phyloP scores from a whole-genome alignment of 2,888 invertebrate genomes.

The Xestoiulus laeticollis region DNA sequence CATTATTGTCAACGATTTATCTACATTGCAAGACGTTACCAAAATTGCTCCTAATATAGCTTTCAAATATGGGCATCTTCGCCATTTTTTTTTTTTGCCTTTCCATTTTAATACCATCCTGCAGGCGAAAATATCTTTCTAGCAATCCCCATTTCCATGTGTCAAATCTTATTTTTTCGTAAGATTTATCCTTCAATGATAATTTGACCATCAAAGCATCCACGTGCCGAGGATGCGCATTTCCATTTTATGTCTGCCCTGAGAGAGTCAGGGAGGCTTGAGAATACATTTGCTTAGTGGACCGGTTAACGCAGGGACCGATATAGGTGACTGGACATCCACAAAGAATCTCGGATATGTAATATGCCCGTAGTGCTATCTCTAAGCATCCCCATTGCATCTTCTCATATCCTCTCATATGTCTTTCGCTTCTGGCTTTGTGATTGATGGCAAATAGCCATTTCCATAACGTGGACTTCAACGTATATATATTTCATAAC shows the following conservation, averaged over 20 bases:
- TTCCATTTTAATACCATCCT: slow-evolving; percentile 8
- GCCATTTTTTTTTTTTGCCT: neutral
- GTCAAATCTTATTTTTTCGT: slow-evolving; percentile 26
- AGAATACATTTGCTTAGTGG: slow-evolving; percentile 37
- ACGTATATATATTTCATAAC: slow-evolving; percentile 11
- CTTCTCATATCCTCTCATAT: slow-evolving; percentile 33
- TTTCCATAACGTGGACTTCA: slow-evolving; percentile 31
- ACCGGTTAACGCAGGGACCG: slow-evolving; percentile 15
- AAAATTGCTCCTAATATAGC: no score
- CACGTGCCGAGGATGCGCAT: neutral
- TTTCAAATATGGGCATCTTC: neutral
- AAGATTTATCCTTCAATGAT: slow-evolving; percentile 28
- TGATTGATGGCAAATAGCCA: slow-evolving; percentile 37
- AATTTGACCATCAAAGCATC: slow-evolving; percentile 15
- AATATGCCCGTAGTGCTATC: neutral
- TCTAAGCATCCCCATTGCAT: neutral
- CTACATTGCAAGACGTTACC: neutral
- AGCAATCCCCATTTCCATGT: slow-evolving; percentile 23
- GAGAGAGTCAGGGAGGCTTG: neutral
- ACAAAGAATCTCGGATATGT: slow-evolving; percentile 18
- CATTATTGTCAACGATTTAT: no score
- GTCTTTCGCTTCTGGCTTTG: slow-evolving; percentile 34
- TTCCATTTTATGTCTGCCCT: neutral
- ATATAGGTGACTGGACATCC: slow-evolving; percentile 28
- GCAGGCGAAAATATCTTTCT: neutral